A percentile compares a stretch with the other conserved stretches of the same genome.
phyloP scores from a whole-genome alignment of 1,140 invertebrate species.

The Uloborus diversus region DNA sequence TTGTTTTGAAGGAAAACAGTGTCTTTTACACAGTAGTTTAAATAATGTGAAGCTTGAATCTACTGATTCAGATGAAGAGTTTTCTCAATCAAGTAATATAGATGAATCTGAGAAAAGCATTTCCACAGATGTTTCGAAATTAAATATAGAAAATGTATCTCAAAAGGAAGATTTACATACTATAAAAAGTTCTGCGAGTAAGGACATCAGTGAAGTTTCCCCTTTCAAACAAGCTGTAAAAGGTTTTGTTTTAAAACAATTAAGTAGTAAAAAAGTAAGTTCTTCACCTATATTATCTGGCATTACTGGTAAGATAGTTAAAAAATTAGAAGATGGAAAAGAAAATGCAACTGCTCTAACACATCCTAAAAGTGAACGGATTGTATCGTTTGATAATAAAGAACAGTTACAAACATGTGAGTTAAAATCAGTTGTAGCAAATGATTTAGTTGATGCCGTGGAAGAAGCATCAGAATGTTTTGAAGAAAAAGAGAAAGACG shows the following conservation, averaged over 20 bases:
- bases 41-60: not conserved
- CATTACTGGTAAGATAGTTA: conserved; percentile 22
- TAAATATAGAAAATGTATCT: not conserved
- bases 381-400: not conserved
- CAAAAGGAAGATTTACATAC: not conserved
- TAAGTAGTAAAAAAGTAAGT: conserved; percentile 24
- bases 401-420: not conserved
- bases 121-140: not conserved
- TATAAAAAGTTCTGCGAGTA: not conserved
- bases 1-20: not conserved
- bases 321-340: conserved; percentile 10
- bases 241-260: conserved; percentile 32
- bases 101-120: not conserved
- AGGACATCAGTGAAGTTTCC: conserved; percentile 8
- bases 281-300: conserved; percentile 13
- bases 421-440: conserved; percentile 37
- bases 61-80: not conserved
- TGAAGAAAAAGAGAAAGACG: conserved; percentile 24
- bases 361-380: not conserved
- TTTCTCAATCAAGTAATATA: not conserved
- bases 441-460: conserved; percentile 6
- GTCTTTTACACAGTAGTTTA: not conserved
- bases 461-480: conserved; percentile 42
- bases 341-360: not conserved
- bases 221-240: conserved; percentile 33